These are phyloP conservation scores for Ganaspis sp. DNA, from an alignment of 1,140 invertebrate species.

Conservation along the genomic window DNA sequence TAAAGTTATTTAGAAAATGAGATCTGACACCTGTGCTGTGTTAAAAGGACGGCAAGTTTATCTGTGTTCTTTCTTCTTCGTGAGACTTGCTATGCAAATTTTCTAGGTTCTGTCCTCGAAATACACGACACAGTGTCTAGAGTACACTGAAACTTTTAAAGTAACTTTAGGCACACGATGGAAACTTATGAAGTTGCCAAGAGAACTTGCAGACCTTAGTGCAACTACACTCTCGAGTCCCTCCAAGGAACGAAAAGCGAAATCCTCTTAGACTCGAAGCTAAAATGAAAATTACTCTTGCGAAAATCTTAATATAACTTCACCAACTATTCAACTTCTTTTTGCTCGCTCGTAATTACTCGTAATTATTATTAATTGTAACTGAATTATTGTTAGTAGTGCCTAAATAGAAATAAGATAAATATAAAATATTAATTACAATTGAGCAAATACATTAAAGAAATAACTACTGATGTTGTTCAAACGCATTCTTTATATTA, in stretches of 20 bases:
- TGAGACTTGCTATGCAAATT: conserved; percentile 20
- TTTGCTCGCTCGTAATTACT: background rate
- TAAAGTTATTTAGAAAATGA: conserved; percentile 13
- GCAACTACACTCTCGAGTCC: conserved; percentile 11
- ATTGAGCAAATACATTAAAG: too few relatives aligned
- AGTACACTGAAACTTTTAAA: conserved; percentile 25
- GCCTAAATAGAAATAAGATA: too few relatives aligned
- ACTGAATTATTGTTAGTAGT: too few relatives aligned
- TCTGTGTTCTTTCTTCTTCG: conserved; percentile 20
- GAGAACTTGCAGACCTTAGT: conserved; percentile 26
- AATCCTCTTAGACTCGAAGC: conserved; percentile 7
- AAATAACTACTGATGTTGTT: too few relatives aligned
- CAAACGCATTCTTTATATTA: too few relatives aligned
- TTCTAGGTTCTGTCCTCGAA: conserved; percentile 25
- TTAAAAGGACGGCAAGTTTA: conserved; percentile 21
- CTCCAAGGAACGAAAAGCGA: background rate
- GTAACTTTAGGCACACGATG: conserved; percentile 16
- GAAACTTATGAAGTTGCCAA: conserved; percentile 24
- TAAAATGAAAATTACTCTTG: conserved; percentile 26
- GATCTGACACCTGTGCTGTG: background rate
- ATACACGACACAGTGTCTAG: conserved; percentile 27
- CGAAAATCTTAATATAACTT: conserved; percentile 10
- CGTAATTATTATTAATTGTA: background rate
- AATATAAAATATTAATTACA: too few relatives aligned
- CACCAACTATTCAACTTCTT: background rate